phyloP scores from a whole-genome alignment of 2,888 invertebrate genomes.

The Malthinus flaveolus region DNA sequence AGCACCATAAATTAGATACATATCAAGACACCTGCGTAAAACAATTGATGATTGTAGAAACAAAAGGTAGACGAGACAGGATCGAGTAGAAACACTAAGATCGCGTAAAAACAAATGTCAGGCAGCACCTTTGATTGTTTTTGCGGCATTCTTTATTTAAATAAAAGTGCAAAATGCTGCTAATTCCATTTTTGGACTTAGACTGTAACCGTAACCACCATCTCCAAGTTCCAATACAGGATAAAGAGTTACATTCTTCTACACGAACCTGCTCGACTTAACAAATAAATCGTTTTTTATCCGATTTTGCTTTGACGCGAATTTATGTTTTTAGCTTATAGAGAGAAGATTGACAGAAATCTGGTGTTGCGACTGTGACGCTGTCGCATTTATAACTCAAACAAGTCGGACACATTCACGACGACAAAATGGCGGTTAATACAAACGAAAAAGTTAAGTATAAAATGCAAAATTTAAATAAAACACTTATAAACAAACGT shows the following conservation, averaged over 20 bases:
- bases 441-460: constrained; percentile 40
- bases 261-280: constrained; percentile 37
- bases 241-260: constrained; percentile 42
- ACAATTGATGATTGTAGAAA: constrained; percentile 48
- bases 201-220: constrained; percentile 35
- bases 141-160: constrained; percentile 42
- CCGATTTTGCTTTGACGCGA: constrained; percentile 48
- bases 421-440: constrained; percentile 49
- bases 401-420: constrained; percentile 45
- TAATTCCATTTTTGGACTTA: constrained; percentile 42
- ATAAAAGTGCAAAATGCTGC: constrained; percentile 47
- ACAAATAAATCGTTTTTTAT: constrained; percentile 54
- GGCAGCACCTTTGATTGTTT: constrained; percentile 44
- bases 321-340: constrained; percentile 46
- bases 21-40: constrained; percentile 52
- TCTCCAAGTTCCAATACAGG: constrained; percentile 13
- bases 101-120: constrained; percentile 51
- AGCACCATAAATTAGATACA: constrained; percentile 51
- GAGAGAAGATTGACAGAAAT: constrained; percentile 51
- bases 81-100: constrained; percentile 41
- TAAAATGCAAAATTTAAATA: constrained; percentile 49
- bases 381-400: constrained; percentile 48
- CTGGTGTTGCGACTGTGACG: constrained; percentile 47
- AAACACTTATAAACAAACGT: constrained; percentile 44
- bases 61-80: constrained; percentile 38